Evolutionary conservation across 2,797 vertebrate genomes (phyloP).

Genomic region (Pangasius djambal): DNA sequence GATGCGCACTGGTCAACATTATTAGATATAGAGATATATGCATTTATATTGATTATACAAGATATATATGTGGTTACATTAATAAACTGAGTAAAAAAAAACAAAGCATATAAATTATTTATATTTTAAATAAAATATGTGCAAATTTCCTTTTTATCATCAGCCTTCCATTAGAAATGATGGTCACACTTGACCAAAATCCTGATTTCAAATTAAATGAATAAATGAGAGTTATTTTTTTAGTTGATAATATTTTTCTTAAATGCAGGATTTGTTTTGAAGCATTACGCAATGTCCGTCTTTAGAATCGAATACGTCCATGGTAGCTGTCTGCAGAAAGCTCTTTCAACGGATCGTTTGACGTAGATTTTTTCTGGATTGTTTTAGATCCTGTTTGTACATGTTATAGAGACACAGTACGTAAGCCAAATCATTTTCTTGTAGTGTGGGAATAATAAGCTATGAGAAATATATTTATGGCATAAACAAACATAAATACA

Average conservation of each 20-base stretch:
- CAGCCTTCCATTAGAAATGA: neutral
- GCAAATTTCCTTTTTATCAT: neutral
- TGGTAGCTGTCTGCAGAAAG: constrained; percentile 14
- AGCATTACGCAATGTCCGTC: neutral
- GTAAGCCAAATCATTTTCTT: neutral
- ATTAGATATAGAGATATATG: neutral
- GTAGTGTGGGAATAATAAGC: neutral
- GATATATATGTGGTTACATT: neutral
- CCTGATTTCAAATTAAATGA: neutral
- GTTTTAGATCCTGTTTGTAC: constrained; percentile 44
- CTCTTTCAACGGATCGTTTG: constrained; percentile 36
- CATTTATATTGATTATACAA: neutral
- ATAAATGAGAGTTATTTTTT: neutral
- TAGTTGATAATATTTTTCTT: neutral
- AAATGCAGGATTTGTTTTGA: neutral
- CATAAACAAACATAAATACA: neutral
- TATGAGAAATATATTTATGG: neutral
- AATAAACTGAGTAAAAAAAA: neutral
- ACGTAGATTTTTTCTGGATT: neutral
- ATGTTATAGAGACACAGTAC: constrained; percentile 13
- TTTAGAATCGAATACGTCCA: neutral
- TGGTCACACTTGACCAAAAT: neutral
- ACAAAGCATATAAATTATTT: neutral
- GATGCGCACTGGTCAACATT: neutral
- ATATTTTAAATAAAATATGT: neutral